Conservation (phyloP, 2,888 invertebrate genomes). For the Entomobrya multifasciata region DNA sequence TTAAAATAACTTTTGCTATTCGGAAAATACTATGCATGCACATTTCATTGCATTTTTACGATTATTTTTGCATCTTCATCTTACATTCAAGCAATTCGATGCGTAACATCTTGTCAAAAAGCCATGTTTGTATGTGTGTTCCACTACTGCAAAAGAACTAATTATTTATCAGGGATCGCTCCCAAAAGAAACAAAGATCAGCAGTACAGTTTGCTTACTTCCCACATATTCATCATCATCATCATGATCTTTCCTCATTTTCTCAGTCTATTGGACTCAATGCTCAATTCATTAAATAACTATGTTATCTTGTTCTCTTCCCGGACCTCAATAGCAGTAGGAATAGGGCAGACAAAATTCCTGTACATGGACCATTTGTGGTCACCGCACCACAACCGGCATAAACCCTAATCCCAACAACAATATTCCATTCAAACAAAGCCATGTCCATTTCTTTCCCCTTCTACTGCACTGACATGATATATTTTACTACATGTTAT, state of each 20-base stretch:
- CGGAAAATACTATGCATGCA: neutral
- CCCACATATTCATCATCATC: neutral
- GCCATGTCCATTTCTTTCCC: no score
- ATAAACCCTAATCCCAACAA: no score
- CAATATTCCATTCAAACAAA: conserved; percentile 5
- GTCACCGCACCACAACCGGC: neutral
- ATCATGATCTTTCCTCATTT: conserved; percentile 40
- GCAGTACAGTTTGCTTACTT: neutral
- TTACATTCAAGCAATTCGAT: no score
- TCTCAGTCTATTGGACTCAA: conserved; percentile 60
- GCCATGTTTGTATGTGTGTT: neutral
- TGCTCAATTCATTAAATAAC: conserved; percentile 40
- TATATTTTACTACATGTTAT: neutral
- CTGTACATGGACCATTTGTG: neutral
- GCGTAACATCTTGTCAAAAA: conserved; percentile 8
- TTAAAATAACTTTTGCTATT: neutral
- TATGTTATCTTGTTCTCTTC: no score
- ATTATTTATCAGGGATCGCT: conserved; percentile 34
- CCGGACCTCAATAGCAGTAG: neutral
- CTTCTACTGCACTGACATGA: neutral
- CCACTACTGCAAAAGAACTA: conserved; percentile 1
- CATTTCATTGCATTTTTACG: neutral
- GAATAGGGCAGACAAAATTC: conserved; percentile 39
- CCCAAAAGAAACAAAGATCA: neutral
- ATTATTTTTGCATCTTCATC: neutral